Base-by-base conservation (phyloP, 2,797 vertebrate genomes). In the Ataeniobius toweri region DNA sequence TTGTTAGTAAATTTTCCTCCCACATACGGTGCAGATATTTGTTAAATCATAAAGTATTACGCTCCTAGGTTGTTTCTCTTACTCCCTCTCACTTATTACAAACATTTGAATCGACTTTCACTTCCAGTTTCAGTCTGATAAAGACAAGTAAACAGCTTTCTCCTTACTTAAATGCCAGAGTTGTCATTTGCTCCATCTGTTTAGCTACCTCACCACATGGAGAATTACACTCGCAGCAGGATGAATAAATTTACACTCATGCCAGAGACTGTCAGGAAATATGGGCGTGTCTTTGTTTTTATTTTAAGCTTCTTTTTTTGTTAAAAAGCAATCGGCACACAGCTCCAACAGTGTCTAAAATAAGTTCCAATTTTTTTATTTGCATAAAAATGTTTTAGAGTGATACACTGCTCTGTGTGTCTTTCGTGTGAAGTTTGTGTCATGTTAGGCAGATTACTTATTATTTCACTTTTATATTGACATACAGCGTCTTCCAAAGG, bases 61-160 rank as follows among this genome's bases (percentile, higher is more conserved):
- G 10, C 31, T 51, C 9, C 26, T 12, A 8, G 1, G 28, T 71
- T 20, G 28, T 13, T 31, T 50, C n/a, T 72, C 50, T 71, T 18
- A 36, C 48, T 71, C 28, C 50, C 48, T 53, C 22, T 31, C 51
- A 36, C 28, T 55, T 20, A 72, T 39, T 36, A 31, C 4, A 22
- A 53, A 71, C 31, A 53, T 53, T 51, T 36, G 53, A 5, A 12
- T 36, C 18, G 28, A 39, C 31, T 53, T 72, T 72, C 24, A 55
- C 50, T 72, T 55, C 22, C 50, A 1, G 12, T 68, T n/a, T 44
- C 71, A 55, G 6, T 70, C 48, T 71, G 46, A 71, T 53, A 55
- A 72, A 72, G 51, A 53, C 7, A 31, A 72, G 28, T 22, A 72
- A 72, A 72, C 71, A 72, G 71, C 71, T 72, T 72, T 72, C 50